A percentile compares a stretch with the other conserved stretches of the same genome.
phyloP scores from a whole-genome alignment of 2,888 invertebrate genomes.

The Drosophila differens region DNA sequence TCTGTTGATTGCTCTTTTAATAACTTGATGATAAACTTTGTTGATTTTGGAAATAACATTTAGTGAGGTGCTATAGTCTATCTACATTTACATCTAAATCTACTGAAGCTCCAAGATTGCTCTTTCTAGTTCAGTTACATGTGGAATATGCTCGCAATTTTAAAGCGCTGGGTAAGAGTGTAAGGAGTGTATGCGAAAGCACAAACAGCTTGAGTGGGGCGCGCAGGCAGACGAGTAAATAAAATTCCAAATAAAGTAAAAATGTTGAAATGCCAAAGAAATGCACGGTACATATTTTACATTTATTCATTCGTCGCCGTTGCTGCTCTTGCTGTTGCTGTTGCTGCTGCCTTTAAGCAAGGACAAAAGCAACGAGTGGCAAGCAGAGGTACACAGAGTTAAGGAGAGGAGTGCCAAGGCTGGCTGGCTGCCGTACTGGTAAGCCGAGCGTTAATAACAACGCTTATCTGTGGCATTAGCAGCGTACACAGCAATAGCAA shows the following conservation, averaged over 20 bases:
- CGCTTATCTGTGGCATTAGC: constrained; percentile 81
- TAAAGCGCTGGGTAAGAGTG: constrained; percentile 18
- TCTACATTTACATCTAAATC: constrained; percentile 18
- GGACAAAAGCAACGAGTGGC: constrained; percentile 59
- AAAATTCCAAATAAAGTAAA: constrained; percentile 71
- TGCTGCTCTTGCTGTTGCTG: constrained; percentile 37
- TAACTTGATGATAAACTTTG: too few species aligned
- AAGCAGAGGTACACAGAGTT: background rate
- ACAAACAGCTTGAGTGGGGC: constrained; percentile 37
- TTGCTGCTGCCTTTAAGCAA: constrained; percentile 41
- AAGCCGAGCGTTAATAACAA: constrained; percentile 82
- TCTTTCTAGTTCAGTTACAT: background rate
- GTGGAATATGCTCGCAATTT: background rate
- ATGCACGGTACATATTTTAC: constrained; percentile 79
- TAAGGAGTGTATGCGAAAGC: constrained; percentile 17
- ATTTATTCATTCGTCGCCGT: constrained; percentile 72
- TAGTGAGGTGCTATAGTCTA: constrained; percentile 7
- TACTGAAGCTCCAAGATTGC: constrained; percentile 17
- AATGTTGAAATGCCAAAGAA: constrained; percentile 78
- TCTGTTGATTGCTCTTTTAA: background rate
- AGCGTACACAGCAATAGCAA: constrained; percentile 63
- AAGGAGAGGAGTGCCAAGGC: background rate
- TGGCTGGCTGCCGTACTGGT: constrained; percentile 63
- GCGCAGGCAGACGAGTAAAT: constrained; percentile 64
- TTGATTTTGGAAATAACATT: background rate